Conservation (phyloP, 2,113 vertebrate species). For the Chauna torquata region DNA sequence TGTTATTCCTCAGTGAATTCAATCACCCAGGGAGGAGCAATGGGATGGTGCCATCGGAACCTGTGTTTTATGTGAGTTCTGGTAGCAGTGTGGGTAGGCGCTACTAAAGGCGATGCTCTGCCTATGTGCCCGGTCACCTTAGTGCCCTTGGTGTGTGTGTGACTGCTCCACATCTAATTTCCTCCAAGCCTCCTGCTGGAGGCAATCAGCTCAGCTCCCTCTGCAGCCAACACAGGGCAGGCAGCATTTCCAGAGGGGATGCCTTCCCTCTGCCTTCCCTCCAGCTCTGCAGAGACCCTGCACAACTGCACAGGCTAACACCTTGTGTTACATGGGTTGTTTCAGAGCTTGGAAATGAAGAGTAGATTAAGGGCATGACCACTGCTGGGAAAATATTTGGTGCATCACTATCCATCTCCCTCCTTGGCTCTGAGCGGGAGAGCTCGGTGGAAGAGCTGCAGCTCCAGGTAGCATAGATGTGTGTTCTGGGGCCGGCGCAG, state of each 20-base stretch:
- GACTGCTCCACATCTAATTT: not conserved
- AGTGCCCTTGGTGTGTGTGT: no score
- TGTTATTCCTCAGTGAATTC: not conserved
- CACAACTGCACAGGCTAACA: no score
- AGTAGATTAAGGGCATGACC: no score
- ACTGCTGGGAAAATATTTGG: not conserved
- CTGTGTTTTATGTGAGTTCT: no score
- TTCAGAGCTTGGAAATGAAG: not conserved
- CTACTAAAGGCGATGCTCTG: no score
- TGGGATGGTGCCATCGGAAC: no score
- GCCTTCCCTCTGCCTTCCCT: not conserved
- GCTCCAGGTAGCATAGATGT: not conserved
- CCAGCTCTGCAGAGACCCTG: not conserved
- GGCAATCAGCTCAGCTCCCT: not conserved
- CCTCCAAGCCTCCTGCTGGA: rapidly evolving
- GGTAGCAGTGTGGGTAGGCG: no score
- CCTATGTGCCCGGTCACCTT: no score
- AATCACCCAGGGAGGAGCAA: not conserved
- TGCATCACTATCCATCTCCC: not conserved
- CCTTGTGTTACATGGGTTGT: no score
- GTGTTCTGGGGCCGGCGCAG: not conserved
- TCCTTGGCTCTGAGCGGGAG: not conserved
- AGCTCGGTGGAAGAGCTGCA: not conserved
- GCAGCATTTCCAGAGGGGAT: not conserved
- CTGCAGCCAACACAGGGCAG: not conserved